Evolutionary conservation across 2,113 vertebrate species (phyloP).

Genomic region (Caretta caretta): DNA sequence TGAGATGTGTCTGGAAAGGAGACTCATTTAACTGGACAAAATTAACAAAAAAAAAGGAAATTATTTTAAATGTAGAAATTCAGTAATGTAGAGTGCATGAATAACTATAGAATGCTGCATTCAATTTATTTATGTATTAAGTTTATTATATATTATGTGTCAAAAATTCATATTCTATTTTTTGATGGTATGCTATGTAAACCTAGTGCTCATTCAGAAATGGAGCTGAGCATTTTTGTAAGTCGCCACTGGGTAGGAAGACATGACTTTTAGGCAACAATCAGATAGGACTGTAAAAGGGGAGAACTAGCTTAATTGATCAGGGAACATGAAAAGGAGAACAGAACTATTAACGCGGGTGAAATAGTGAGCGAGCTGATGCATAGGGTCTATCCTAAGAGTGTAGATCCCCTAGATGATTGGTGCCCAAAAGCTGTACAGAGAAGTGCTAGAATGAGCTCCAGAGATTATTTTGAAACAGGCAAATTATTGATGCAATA

Average conservation of each 20-base stretch:
- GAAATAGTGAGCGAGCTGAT: not conserved
- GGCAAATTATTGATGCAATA: not conserved
- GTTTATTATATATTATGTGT: not conserved
- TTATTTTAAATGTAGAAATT: not conserved
- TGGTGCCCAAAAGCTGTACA: not conserved
- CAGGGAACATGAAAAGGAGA: not conserved
- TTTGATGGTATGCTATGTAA: not conserved
- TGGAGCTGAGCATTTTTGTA: not conserved
- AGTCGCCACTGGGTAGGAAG: not conserved
- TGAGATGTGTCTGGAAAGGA: not conserved
- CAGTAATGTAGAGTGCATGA: not conserved
- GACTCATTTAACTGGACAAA: not conserved
- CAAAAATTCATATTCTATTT: not conserved
- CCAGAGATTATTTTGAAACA: slow-evolving; percentile 1
- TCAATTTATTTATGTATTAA: not conserved
- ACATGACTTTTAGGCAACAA: not conserved
- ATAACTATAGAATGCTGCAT: not conserved
- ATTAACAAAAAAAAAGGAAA: not conserved
- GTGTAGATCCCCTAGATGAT: not conserved
- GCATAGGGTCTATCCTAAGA: not conserved
- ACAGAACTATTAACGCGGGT: not conserved
- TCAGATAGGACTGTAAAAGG: not conserved
- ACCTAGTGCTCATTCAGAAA: not conserved
- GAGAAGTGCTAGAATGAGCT: not conserved
- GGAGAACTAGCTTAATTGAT: not conserved